Conservation (phyloP, 1,140 invertebrate genomes). For the Nylanderia fulva region DNA sequence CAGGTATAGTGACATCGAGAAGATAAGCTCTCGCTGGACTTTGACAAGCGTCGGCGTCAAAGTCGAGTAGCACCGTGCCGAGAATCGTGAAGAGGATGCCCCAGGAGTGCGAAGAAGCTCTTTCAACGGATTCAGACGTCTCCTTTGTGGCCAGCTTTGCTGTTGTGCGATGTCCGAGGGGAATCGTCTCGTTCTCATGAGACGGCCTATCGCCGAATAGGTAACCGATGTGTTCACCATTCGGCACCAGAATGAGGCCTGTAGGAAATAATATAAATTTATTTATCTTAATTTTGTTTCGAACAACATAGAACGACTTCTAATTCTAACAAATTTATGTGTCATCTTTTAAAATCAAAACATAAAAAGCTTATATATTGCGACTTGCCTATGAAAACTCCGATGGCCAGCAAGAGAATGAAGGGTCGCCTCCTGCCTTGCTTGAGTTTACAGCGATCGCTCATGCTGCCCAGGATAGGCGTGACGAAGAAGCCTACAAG, state of each 20-base stretch:
- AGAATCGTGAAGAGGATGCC: conserved; percentile 96
- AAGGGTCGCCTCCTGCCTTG: conserved; percentile 96
- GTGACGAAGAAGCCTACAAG: conserved; percentile 97
- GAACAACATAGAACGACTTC: too few species aligned
- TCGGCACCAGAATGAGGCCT: conserved; percentile 96
- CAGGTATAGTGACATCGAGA: conserved; percentile 95
- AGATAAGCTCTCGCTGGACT: conserved; percentile 97
- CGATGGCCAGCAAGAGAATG: conserved; percentile 95
- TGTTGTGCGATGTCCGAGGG: conserved; percentile 81
- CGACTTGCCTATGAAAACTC: conserved; percentile 93
- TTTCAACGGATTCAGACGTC: conserved; percentile 60
- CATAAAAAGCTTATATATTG: not conserved
- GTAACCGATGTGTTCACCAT: conserved; percentile 94
- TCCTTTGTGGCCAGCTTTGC: conserved; percentile 74
- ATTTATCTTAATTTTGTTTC: too few species aligned
- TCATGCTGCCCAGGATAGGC: conserved; percentile 95
- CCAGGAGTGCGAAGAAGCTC: conserved; percentile 90
- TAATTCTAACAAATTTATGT: too few species aligned
- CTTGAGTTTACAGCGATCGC: conserved; percentile 93
- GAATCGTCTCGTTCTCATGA: conserved; percentile 81
- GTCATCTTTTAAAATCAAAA: not conserved
- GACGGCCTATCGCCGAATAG: conserved; percentile 90
- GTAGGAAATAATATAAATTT: conserved; percentile 36
- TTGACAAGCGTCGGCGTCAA: conserved; percentile 98
- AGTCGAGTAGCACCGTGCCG: conserved; percentile 97